Percentiles rank a stretch among this genome's conserved stretches.
Evolutionary conservation across 2,888 invertebrate species (phyloP).

Genomic region (Alloscopus bannaensis): DNA sequence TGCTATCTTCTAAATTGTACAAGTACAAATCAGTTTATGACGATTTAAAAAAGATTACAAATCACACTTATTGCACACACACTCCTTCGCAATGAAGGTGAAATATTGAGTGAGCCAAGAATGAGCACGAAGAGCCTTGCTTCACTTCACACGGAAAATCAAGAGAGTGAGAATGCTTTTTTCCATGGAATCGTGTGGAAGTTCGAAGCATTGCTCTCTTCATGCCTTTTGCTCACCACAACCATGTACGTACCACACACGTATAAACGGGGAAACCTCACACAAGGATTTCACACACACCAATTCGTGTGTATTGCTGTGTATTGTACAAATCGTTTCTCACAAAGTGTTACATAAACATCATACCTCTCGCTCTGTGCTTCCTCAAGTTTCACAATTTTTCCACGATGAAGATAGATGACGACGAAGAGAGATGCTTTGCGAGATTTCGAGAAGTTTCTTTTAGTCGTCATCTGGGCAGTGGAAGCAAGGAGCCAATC

Average conservation of each 20-base stretch:
- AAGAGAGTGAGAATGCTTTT: neutral
- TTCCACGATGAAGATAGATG: neutral
- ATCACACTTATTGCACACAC: no score
- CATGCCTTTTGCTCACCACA: no score
- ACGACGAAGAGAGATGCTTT: neutral
- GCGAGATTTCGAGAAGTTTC: conserved; percentile 25
- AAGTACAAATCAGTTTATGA: no score
- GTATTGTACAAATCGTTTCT: neutral
- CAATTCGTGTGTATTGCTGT: neutral
- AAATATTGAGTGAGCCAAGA: no score
- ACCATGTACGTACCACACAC: no score
- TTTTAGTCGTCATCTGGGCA: conserved; percentile 18
- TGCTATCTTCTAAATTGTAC: no score
- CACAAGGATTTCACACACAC: neutral
- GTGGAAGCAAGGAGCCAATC: conserved; percentile 6
- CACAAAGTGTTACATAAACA: neutral
- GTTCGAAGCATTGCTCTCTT: neutral
- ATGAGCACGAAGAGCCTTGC: no score
- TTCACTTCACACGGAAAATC: no score
- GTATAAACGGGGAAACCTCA: no score
- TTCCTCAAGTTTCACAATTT: neutral
- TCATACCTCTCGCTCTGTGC: neutral
- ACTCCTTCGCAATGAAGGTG: no score
- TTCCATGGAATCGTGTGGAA: conserved; percentile 42
- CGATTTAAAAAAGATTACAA: no score